phyloP scores from a whole-genome alignment of 2,797 vertebrate species.

The Enteromius unitaeniatus region DNA sequence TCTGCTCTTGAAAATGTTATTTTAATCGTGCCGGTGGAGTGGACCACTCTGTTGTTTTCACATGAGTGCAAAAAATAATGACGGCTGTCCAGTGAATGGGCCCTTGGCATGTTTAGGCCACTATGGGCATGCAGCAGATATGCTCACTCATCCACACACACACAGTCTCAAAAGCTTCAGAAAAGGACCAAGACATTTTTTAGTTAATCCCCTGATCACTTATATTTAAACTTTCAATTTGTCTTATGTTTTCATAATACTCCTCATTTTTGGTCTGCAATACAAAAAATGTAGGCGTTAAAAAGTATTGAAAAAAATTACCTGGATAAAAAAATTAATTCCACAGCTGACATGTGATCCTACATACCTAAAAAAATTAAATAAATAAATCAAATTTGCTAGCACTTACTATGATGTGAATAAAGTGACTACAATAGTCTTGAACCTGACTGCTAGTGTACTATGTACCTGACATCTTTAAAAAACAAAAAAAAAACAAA shows the following conservation, averaged over 20 bases:
- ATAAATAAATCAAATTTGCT: not conserved
- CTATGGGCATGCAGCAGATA: constrained; percentile 40
- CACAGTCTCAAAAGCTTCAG: constrained; percentile 33
- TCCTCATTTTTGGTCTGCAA: not conserved
- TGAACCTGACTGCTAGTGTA: not conserved
- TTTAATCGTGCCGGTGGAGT: constrained; percentile 67
- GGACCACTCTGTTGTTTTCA: constrained; percentile 69
- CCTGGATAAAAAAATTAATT: not conserved
- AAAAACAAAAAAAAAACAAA: not conserved
- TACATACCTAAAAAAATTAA: not conserved
- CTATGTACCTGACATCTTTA: not conserved
- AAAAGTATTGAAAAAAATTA: not conserved
- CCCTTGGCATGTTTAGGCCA: constrained; percentile 60
- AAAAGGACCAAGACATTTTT: constrained; percentile 3
- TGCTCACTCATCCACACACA: constrained; percentile 11
- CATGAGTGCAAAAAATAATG: constrained; percentile 68
- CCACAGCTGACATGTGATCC: not conserved
- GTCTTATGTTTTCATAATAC: not conserved
- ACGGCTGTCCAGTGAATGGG: constrained; percentile 58
- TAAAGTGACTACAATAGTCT: not conserved
- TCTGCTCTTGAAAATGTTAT: constrained; percentile 69
- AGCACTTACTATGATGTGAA: not conserved
- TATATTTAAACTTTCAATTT: not conserved
- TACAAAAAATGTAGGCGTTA: not conserved
- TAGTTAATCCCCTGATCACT: not conserved